phyloP scores from a whole-genome alignment of 2,113 vertebrate genomes.

The Misgurnus anguillicaudatus region DNA sequence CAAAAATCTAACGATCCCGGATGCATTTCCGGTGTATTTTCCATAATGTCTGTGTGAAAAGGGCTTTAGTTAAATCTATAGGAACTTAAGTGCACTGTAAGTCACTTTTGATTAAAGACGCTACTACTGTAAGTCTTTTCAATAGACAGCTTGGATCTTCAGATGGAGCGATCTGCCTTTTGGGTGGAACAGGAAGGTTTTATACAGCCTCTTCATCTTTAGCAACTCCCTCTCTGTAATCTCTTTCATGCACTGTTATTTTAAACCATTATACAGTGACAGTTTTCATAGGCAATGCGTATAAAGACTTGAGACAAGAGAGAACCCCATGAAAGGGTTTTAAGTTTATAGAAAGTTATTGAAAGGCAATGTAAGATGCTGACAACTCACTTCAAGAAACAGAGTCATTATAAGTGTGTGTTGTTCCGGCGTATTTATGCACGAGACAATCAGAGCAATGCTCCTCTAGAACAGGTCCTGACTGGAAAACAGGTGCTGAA shows the following conservation, averaged over 20 bases:
- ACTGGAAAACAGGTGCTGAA: slow-evolving; percentile 86
- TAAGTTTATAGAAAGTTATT: background rate
- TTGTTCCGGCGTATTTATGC: slow-evolving; percentile 48
- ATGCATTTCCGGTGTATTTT: too few species aligned
- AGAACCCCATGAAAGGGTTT: slow-evolving; percentile 17
- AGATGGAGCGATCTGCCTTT: slow-evolving; percentile 9
- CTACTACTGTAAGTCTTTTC: background rate
- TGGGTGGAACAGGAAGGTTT: slow-evolving; percentile 51
- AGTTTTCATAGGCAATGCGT: slow-evolving; percentile 9
- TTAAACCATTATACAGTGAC: slow-evolving; percentile 10
- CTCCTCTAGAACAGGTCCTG: slow-evolving; percentile 75
- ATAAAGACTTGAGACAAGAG: slow-evolving; percentile 16
- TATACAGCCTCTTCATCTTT: slow-evolving; percentile 58
- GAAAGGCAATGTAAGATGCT: slow-evolving; percentile 10
- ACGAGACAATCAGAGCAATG: slow-evolving; percentile 34
- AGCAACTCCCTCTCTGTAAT: slow-evolving; percentile 46
- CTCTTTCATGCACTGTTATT: slow-evolving; percentile 47
- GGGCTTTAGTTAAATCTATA: too few species aligned
- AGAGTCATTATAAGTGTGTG: slow-evolving; percentile 50
- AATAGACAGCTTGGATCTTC: slow-evolving; percentile 26
- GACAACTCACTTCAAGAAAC: slow-evolving; percentile 34
- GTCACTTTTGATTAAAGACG: background rate
- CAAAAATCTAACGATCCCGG: too few species aligned
- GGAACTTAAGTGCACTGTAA: too few species aligned
- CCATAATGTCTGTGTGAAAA: too few species aligned